Evolutionary conservation across 2,113 vertebrate species (phyloP).

Genomic region (Pomatorhinus ruficollis): DNA sequence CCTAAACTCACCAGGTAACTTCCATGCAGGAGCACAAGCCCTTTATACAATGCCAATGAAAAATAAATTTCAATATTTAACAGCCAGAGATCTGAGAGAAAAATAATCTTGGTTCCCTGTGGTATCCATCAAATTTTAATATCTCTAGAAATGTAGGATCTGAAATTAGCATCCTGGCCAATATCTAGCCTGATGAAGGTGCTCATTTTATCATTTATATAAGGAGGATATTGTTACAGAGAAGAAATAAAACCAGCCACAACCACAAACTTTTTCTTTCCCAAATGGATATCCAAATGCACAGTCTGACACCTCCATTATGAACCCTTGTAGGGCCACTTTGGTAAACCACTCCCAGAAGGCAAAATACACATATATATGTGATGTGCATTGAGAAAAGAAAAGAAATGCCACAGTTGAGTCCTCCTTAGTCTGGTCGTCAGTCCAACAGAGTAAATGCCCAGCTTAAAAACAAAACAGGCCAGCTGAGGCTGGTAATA

Average conservation of each 20-base stretch:
- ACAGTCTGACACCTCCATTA: neutral
- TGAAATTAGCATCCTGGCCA: neutral
- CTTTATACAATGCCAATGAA: neutral
- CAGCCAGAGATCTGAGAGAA: neutral
- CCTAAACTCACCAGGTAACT: neutral
- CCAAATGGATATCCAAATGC: neutral
- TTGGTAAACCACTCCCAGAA: neutral
- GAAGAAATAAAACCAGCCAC: neutral
- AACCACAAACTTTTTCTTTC: neutral
- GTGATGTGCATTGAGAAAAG: neutral
- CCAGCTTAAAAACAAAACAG: neutral
- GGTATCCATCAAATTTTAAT: neutral
- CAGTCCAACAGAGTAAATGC: fast-evolving
- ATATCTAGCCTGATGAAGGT: neutral
- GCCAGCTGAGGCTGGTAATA: neutral
- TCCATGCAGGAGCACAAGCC: neutral
- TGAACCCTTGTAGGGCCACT: neutral
- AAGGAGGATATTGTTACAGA: neutral
- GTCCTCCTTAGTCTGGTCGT: neutral
- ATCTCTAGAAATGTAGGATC: neutral
- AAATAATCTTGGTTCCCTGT: neutral
- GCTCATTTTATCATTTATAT: neutral
- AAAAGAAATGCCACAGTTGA: neutral
- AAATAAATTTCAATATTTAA: neutral
- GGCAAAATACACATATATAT: neutral